Percentiles rank a stretch among this genome's conserved stretches.
Evolutionary conservation across 2,113 vertebrate species (phyloP).

Genomic region (Stercorarius parasiticus): DNA sequence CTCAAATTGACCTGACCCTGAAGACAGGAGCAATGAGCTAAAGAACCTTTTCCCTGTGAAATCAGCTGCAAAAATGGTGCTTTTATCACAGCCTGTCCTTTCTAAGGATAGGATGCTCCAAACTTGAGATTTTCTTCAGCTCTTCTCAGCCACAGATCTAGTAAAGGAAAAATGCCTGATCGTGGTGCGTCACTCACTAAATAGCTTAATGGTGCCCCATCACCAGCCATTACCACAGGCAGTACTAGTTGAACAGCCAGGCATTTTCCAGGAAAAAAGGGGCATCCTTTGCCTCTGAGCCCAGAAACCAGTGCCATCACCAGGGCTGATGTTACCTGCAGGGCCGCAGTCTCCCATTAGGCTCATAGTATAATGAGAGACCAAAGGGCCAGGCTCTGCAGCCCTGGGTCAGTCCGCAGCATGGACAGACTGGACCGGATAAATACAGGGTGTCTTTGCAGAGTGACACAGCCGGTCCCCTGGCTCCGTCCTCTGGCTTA

Average conservation of each 20-base stretch:
- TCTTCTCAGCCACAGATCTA: not conserved
- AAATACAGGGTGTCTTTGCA: not conserved
- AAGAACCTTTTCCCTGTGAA: not conserved
- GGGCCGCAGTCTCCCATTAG: accelerated
- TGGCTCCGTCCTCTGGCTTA: not conserved
- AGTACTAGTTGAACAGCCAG: not conserved
- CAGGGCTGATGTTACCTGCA: accelerated
- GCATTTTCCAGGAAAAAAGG: not conserved
- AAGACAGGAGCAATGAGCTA: not conserved
- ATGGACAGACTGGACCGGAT: accelerated
- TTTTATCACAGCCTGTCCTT: not conserved
- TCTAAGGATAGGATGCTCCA: not conserved
- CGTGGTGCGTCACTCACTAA: not conserved
- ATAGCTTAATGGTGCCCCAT: not conserved
- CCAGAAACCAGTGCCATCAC: not conserved
- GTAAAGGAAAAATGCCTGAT: not conserved
- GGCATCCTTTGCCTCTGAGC: accelerated
- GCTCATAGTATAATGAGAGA: not conserved
- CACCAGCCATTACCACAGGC: not conserved
- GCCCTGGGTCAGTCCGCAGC: not conserved
- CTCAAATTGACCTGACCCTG: not conserved
- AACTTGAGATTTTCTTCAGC: not conserved
- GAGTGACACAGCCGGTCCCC: accelerated
- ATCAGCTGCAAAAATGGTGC: not conserved
- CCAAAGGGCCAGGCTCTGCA: not conserved